phyloP scores from a whole-genome alignment of 2,797 vertebrate species.

The Australoheros facetus region DNA sequence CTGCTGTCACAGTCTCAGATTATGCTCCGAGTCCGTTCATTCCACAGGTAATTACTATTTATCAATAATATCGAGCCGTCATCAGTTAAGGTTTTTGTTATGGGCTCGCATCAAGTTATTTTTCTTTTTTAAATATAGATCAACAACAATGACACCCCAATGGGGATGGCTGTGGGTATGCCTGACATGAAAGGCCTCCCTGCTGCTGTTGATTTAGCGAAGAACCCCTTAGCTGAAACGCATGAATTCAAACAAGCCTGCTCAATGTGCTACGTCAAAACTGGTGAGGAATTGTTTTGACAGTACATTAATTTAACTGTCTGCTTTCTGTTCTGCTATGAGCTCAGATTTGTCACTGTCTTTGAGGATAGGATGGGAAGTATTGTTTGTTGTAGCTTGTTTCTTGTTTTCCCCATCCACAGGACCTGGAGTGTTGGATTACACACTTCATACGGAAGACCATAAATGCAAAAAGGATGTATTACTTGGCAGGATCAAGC shows the following conservation, averaged over 20 bases:
- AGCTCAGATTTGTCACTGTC: not conserved
- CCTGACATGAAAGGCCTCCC: constrained; percentile 79
- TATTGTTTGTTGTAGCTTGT: not conserved
- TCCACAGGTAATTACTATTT: constrained; percentile 59
- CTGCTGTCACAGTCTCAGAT: constrained; percentile 36
- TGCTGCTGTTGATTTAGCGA: constrained; percentile 77
- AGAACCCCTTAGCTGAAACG: constrained; percentile 92
- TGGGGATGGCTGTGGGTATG: constrained; percentile 86
- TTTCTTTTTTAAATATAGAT: constrained; percentile 77
- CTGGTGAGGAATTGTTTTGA: constrained; percentile 81
- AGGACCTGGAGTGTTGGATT: constrained; percentile 92
- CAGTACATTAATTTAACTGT: not conserved
- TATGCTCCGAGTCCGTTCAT: constrained; percentile 69
- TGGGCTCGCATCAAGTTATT: not conserved
- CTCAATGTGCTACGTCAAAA: constrained; percentile 88
- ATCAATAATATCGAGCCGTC: not conserved
- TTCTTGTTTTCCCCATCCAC: not conserved
- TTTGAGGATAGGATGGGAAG: not conserved
- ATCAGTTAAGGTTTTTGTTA: not conserved
- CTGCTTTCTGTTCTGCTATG: not conserved
- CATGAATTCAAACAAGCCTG: constrained; percentile 96
- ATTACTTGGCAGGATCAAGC: constrained; percentile 91
- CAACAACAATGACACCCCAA: constrained; percentile 81
- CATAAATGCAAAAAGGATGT: constrained; percentile 99
- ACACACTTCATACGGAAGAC: constrained; percentile 85